Evolutionary conservation across 2,888 invertebrate genomes (phyloP), one percentile per base, ranked within the genome.

Genomic region (Chironomus tentans): DNA sequence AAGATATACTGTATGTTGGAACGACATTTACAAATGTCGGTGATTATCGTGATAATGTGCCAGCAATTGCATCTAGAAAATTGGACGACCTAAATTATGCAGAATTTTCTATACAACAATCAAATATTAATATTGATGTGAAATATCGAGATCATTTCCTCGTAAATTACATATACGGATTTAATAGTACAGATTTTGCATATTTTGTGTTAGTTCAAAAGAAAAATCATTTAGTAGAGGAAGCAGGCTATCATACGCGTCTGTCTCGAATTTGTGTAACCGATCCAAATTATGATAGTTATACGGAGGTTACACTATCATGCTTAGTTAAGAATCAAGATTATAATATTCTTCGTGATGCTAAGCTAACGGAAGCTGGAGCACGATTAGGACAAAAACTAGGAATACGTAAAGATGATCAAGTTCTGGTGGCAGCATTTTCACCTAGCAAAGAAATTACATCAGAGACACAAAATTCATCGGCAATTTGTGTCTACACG

Each of bases 181-280:
- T 98, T 84, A 94, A 95, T 84, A 93, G 95, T 72, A 94, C 93
- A 81, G 93, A 94, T 80, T 97, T 94, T 85, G 96, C 97, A 28
- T 98, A 98, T 84, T 97, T 98, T 85, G 91, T 97, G 77, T 89
- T 97, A 77, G 94, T 98, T 68, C 98, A 98, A 83, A 95, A 95
- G 83, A 92, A 94, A 83, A 95, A 94, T 6, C 93, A 94, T 82
- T 86, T 95, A 77, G 92, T 93, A 81, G 95, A 97, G 82, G 94
- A 96, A 83, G 88, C 90, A 77, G 95, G 95, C 3, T 97, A 94
- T 85, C 92, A 95, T 75, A 92, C 96, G 5, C 90, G 97, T 24
- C 85, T 98, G 78, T 93, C 96, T 0, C 89, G 98, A 61, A 94
- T 96, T 77, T 98, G 98, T 85, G 95, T 96, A 77, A 93, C 92